Evolutionary conservation across 2,797 vertebrate genomes (phyloP).

Genomic region (Glossophaga mutica): DNA sequence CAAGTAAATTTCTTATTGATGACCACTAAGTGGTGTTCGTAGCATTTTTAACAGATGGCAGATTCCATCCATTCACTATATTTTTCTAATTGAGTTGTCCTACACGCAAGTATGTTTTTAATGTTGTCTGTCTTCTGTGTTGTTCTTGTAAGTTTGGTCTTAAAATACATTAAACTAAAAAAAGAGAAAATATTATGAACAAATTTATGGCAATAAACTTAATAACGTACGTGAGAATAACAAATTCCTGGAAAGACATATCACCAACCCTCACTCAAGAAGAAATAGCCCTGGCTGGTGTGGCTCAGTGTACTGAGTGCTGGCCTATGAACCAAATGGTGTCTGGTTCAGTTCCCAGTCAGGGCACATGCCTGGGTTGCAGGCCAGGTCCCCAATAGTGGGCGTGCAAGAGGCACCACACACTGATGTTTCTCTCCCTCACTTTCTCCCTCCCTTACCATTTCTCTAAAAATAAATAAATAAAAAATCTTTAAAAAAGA

Average conservation of each 20-base stretch:
- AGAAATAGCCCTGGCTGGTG: not conserved
- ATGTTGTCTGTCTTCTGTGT: conserved; percentile 89
- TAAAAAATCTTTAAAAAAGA: too few relatives aligned
- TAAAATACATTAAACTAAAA: conserved; percentile 87
- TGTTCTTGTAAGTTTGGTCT: conserved; percentile 90
- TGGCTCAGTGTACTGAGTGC: too few relatives aligned
- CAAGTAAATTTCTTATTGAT: conserved; percentile 86
- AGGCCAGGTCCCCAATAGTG: too few relatives aligned
- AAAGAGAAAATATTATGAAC: not conserved
- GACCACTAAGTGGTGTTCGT: conserved; percentile 87
- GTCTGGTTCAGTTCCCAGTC: too few relatives aligned
- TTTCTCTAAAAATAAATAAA: too few relatives aligned
- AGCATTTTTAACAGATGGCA: conserved; percentile 86
- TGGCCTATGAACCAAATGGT: too few relatives aligned
- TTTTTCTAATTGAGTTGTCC: conserved; percentile 87
- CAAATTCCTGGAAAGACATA: not conserved
- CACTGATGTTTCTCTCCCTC: too few relatives aligned
- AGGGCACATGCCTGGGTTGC: too few relatives aligned
- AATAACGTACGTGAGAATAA: not conserved
- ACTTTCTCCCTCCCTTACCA: too few relatives aligned
- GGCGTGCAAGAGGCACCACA: too few relatives aligned
- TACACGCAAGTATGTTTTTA: conserved; percentile 87
- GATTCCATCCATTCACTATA: conserved; percentile 85
- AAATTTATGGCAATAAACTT: not conserved
- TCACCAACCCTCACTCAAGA: not conserved